Evolutionary conservation across 2,797 vertebrate genomes (phyloP), one percentile per base, ranked within the genome.

Genomic region (Leuciscus waleckii): DNA sequence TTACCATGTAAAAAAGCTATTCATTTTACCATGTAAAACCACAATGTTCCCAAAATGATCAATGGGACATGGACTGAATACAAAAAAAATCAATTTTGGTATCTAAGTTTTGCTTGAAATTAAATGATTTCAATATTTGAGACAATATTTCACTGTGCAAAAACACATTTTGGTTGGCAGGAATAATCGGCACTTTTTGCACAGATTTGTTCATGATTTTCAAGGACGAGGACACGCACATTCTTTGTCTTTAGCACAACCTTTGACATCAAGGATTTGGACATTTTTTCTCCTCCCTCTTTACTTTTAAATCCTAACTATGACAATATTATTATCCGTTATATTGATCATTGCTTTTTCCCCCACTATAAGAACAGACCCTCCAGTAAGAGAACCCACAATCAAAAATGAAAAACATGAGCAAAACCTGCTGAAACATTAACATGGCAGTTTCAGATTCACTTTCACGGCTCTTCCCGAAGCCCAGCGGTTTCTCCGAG

Each of bases 381-480:
- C 32, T 10, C 17, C 32, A 37, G 9, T 5, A 23, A 23, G 67
- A 37, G 19, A 69, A 11, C 37, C 37, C 1, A 39, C 11, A 69
- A 46, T 46, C 10, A 1, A 4, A n/a, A 58, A n/a, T n/a, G 1
- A 14, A 14, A 5, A 11, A 46, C 46, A 49, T 1, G 46, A 49
- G 16, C 4, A 46, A 46, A 46, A 46, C 21, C 21, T 58, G 23
- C 1, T 11, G 56, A 26, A 61, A 61, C n/a, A 4, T 26, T 46
- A 5, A 43, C 54, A 82, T 73, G 68, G 68, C 37, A 82, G 39
- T 63, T 74, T 74, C 54, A 82, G 21, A 29, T 71, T 63, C 68
- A 73, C 80, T 49, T 79, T 73, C 76, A 29, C 23, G 43, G 39
- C 32, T 54, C 41, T 56, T 75, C 43, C 61, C 16, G n/a, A n/a